Base-by-base conservation (phyloP, 2,888 invertebrate species). In the Lithodes maja region DNA sequence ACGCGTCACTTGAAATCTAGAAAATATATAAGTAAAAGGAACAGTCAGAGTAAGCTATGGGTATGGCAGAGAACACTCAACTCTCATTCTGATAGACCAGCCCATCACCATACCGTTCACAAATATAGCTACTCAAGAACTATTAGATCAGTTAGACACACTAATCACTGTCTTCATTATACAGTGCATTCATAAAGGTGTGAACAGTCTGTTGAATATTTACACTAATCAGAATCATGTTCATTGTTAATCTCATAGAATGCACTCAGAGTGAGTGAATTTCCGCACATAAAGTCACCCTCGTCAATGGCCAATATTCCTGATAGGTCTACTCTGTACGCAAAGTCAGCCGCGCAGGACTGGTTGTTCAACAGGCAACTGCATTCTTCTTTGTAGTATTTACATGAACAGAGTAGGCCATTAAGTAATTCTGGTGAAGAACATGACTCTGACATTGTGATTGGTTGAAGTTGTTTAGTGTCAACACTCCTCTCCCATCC, bases 381-480 rank as follows among this genome's bases (percentile, higher is more conserved):
- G 68, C 68, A 61, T 7, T 61, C 68, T 2, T 33, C 33, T 33
- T 33, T 33, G 33, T 33, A 61, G 68, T 61, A 7, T 61, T 61
- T 15, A 61, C 68, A 61, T 12, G 9, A 61, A 15, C 68, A 61
- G 68, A 1, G 68, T 7, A 61, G 1, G 74, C 17, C 74, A 17
- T 74, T 74, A 74, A 74, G 74, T 74, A 15, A n/a, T 74, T 74
- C 74, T 15, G 74, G 74, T 74, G 74, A n/a, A 74, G 74, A 9
- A 74, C 74, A 74, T 15, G n/a, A n/a, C n/a, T 12, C 7, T 74
- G 74, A 15, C 74, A 74, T 74, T n/a, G n/a, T n/a, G n/a, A 74
- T 74, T 15, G 74, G 74, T 74, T 74, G 74, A 74, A 74, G 74
- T 3, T 74, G 74, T 74, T 74, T 74, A 33, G 74, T 74, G 33